Evolutionary conservation across 2,113 vertebrate species (phyloP).

Genomic region (Dasyprocta punctata): DNA sequence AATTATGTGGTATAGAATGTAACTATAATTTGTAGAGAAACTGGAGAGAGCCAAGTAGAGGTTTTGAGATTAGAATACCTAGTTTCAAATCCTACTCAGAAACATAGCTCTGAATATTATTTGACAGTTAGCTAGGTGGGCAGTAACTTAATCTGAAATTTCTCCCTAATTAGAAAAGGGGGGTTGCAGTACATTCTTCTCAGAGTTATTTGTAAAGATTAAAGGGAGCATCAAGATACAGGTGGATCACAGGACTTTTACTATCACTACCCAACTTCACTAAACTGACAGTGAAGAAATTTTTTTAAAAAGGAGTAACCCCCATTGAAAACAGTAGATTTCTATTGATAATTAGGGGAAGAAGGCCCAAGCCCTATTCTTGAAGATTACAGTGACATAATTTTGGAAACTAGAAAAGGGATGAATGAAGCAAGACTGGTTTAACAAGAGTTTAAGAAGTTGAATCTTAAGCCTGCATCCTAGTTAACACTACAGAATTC

Average conservation of each 20-base stretch:
- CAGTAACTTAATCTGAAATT: not conserved
- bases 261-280: not conserved
- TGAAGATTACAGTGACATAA: not conserved
- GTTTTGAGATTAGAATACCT: not conserved
- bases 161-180: not conserved
- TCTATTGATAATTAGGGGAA: no score
- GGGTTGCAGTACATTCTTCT: not conserved
- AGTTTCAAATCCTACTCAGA: not conserved
- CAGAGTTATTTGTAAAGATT: not conserved
- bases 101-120: not conserved
- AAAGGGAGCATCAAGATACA: not conserved
- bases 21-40: not conserved
- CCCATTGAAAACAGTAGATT: not conserved
- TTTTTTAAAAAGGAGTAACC: not conserved
- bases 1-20: not conserved
- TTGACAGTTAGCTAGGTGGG: not conserved
- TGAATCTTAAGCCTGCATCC: not conserved
- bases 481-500: not conserved
- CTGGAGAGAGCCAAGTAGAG: not conserved
- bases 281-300: conserved; percentile 12
- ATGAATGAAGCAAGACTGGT: not conserved
- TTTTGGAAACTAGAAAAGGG: conserved; percentile 6
- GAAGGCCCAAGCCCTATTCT: not conserved
- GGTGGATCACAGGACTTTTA: not conserved
- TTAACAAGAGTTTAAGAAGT: not conserved